Evolutionary conservation across 2,888 invertebrate species (phyloP), one percentile per base, ranked within the genome.

Genomic region (Volucella inanis): DNA sequence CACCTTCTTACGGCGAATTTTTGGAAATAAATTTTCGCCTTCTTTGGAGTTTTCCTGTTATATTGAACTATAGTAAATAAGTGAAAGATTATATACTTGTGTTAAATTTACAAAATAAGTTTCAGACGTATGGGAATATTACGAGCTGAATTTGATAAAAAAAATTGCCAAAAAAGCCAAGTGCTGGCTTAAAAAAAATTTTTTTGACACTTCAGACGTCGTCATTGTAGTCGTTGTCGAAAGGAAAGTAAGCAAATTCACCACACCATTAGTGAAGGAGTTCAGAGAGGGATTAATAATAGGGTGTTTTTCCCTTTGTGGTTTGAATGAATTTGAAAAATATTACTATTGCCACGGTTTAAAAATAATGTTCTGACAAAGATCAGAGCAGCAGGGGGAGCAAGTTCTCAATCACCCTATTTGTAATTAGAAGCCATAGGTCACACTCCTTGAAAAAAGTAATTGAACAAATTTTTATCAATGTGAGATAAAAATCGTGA

Each of bases 131-230:
- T 61, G 14, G 43, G 47, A 50, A 71, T 79, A 49, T 77, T 72
- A 72, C 62, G 62, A 85, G 68, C 71, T 59, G 65, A 85, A 77
- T 81, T 85, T 77, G 41, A 70, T 72, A 55, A 72, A 72, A 72
- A 72, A 68, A 81, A 81, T 81, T 85, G 76, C 85, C 81, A 72
- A 81, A 85, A 83, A 81, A 72, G 65, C 79, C 72, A 76, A 79
- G 80, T 80, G 72, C 15, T 83, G 67, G 52, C 65, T 76, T 43
- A 65, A 65, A 62, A 67, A 76, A 22, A 49, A 49, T 39, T 41
- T 67, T 76, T 85, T 85, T 85, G 86, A 82, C 86, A 86, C 43
- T 55, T 68, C 67, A 64, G 43, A 62, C 50, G 52, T 68, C 55
- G 52, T 57, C 39, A 15, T 45, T 41, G 54, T 31, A 57, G 62